Conservation (phyloP, 2,113 vertebrate genomes). For the Eublepharis macularius region DNA sequence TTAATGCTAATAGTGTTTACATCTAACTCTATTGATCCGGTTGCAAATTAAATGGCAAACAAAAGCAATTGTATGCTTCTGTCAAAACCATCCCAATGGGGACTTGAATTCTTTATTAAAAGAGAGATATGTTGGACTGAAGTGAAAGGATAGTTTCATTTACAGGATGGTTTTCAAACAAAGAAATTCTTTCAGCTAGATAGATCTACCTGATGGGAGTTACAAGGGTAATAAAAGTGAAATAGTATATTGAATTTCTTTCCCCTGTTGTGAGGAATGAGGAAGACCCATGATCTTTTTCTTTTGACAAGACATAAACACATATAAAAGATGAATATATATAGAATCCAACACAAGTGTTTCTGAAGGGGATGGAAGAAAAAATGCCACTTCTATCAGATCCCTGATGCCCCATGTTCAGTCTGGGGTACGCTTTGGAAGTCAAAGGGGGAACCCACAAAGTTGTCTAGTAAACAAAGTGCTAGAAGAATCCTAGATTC, state of each 20-base stretch:
- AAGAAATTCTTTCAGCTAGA: constrained; percentile 17
- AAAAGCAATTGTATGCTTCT: constrained; percentile 46
- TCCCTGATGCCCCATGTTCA: neutral
- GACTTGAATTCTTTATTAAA: constrained; percentile 45
- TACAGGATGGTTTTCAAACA: constrained; percentile 18
- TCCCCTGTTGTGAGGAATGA: constrained; percentile 31
- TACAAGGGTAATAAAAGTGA: constrained; percentile 55
- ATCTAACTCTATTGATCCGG: constrained; percentile 57
- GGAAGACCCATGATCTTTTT: neutral
- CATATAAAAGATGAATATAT: neutral
- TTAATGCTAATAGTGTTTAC: constrained; percentile 54
- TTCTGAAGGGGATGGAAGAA: neutral
- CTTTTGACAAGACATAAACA: neutral
- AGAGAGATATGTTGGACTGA: constrained; percentile 15
- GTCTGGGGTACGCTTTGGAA: neutral
- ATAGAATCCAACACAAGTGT: neutral
- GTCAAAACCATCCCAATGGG: constrained; percentile 48
- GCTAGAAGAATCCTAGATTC: neutral
- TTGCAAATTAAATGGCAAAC: constrained; percentile 64
- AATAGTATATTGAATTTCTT: constrained; percentile 53
- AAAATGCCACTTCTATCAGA: neutral
- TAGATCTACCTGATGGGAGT: constrained; percentile 42
- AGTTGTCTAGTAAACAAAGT: neutral
- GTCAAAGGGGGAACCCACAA: neutral
- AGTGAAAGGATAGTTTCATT: constrained; percentile 56